Percentiles rank a stretch among this genome's conserved stretches.
Conservation (phyloP, 2,797 vertebrate genomes). For the Cuniculus paca region DNA sequence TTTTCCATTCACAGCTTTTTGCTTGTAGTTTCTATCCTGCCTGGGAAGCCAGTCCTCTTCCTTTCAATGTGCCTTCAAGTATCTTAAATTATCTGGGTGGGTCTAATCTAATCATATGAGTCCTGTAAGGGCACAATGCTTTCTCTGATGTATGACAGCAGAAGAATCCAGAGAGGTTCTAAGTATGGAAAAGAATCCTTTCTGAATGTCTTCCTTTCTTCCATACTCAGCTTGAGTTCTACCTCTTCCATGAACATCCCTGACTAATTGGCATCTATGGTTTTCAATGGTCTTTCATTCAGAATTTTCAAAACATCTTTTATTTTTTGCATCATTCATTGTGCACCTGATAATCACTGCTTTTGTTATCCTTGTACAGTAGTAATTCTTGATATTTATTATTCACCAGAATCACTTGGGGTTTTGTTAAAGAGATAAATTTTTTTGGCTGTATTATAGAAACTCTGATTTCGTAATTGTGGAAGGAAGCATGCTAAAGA, state of each 20-base stretch:
- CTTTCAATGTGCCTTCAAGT: not conserved
- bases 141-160: conserved; percentile 30
- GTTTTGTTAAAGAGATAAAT: conserved; percentile 32
- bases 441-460: not conserved
- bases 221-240: not conserved
- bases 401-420: conserved; percentile 16
- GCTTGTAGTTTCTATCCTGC: not conserved
- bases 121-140: not conserved
- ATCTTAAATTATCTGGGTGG: not conserved
- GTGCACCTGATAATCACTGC: not conserved
- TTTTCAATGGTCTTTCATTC: not conserved
- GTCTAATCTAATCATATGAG: not conserved
- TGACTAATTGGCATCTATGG: not conserved
- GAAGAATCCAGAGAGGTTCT: conserved; percentile 11
- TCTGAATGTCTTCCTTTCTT: not conserved
- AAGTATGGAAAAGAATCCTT: not conserved
- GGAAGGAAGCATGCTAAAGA: conserved; percentile 30
- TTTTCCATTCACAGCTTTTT: conserved; percentile 7
- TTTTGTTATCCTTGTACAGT: conserved; percentile 27
- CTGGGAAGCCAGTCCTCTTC: not conserved
- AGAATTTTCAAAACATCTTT: not conserved
- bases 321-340: not conserved
- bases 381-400: conserved; percentile 15
- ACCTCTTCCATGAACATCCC: not conserved
- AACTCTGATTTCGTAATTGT: conserved; percentile 6